Base-by-base conservation (phyloP, 2,797 vertebrate species). In the Antrozous pallidus region DNA sequence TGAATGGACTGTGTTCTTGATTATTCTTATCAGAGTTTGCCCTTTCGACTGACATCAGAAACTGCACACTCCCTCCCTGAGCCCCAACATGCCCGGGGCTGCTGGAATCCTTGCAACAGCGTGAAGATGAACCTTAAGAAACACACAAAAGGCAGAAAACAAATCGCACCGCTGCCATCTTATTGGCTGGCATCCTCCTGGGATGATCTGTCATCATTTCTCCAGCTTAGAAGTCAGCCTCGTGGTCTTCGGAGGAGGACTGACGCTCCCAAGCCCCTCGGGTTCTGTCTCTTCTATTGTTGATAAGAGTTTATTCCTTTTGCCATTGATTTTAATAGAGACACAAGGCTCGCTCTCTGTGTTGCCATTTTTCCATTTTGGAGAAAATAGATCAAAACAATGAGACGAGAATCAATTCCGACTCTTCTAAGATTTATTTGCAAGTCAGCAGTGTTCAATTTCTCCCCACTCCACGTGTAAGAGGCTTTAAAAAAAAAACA, bases 371-470 rank as follows among this genome's bases (percentile, higher is more conserved):
- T 63, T 70, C 90, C 9, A 70, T 92, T 67, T 87, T 89, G 51
- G 47, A 93, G 77, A 77, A 45, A 65, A 88, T n/a, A 54, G 63
- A 83, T 42, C 88, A 54, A 10, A 73, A 54, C 49, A 88, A 80
- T 49, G 71, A 56, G 79, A 90, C 58, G 33, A 94, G n/a, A 95
- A 40, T 6, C 45, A 80, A 93, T 24, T 92, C 87, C 79, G 18
- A 36, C 56, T 70, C 5, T n/a, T n/a, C 0, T 67, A 14, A 96
- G 95, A 97, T 97, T 96, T 94, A 96, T 97, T 97, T 88, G 67
- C 74, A 56, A 94, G 94, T 97, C 95, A 95, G 28, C 73, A 47
- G 47, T 90, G 91, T 69, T 91, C 71, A 90, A 81, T 83, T 92
- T 94, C 75, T 75, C 80, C 65, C 74, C 45, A 2, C 82, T 97